These are phyloP conservation scores for Cantharis nigra DNA, from an alignment of 2,888 invertebrate genomes.

Conservation along the genomic window DNA sequence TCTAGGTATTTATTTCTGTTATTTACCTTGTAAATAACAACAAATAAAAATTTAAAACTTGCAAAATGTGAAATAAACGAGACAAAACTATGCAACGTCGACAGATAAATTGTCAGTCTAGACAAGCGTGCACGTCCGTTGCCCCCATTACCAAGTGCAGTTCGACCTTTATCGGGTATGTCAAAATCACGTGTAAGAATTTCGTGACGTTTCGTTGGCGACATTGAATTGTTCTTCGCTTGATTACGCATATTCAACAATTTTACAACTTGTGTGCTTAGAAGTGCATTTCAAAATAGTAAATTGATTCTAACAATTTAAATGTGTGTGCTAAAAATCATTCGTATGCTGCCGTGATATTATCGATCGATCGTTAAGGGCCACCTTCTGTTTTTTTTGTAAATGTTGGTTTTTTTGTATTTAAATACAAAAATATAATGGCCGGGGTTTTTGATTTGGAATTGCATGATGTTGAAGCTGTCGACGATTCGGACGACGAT, in stretches of 20 bases:
- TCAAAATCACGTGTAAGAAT: conserved; percentile 4
- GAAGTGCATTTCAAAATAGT: background rate
- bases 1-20: no score
- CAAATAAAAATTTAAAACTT: background rate
- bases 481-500: conserved; percentile 83
- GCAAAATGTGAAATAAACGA: background rate
- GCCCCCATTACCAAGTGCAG: background rate
- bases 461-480: conserved; percentile 71
- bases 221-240: conserved; percentile 1
- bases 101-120: background rate
- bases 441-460: conserved; percentile 94
- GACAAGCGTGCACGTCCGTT: background rate
- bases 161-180: background rate
- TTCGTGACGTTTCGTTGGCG: conserved; percentile 3
- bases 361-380: background rate
- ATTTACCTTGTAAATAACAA: background rate
- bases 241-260: background rate
- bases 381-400: background rate
- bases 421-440: conserved; percentile 57
- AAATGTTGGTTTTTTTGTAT: background rate
- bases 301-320: background rate
- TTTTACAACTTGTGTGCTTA: background rate
- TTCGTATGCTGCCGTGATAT: background rate
- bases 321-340: background rate
- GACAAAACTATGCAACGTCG: background rate